phyloP scores from a whole-genome alignment of 2,113 vertebrate species.

The Entosphenus tridentatus region DNA sequence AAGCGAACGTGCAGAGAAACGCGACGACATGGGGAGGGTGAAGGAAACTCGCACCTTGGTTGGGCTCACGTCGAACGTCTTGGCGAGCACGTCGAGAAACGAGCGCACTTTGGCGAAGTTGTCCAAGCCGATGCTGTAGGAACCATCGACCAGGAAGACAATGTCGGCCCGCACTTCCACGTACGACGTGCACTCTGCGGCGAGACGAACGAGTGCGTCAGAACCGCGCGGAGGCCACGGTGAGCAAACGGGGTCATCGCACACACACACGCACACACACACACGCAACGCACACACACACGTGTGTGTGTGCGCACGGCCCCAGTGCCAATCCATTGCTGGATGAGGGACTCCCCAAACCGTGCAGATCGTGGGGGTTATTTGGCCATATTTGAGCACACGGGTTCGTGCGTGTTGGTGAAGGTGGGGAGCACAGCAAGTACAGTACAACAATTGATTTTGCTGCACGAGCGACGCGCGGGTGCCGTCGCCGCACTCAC shows the following conservation, averaged over 20 bases:
- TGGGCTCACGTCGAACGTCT: slow-evolving; percentile 66
- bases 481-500: slow-evolving; percentile 25
- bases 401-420: background rate
- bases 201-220: slow-evolving; percentile 12
- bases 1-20: too few relatives aligned
- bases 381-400: background rate
- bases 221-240: too few relatives aligned
- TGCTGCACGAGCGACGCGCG: too few relatives aligned
- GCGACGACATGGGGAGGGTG: too few relatives aligned
- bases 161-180: slow-evolving; percentile 85
- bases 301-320: background rate
- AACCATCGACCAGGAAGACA: slow-evolving; percentile 84
- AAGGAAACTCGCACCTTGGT: slow-evolving; percentile 43
- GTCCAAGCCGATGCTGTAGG: slow-evolving; percentile 77
- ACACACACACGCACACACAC: too few relatives aligned
- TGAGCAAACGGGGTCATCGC: too few relatives aligned
- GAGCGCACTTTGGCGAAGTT: slow-evolving; percentile 92
- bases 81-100: slow-evolving; percentile 78
- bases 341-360: background rate
- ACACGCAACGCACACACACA: too few relatives aligned
- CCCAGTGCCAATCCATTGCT: background rate
- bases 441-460: background rate
- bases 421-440: background rate
- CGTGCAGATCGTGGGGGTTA: background rate
- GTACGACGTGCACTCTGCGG: slow-evolving; percentile 63